Evolutionary conservation across 2,888 invertebrate genomes (phyloP).

Genomic region (Ophraella communa): DNA sequence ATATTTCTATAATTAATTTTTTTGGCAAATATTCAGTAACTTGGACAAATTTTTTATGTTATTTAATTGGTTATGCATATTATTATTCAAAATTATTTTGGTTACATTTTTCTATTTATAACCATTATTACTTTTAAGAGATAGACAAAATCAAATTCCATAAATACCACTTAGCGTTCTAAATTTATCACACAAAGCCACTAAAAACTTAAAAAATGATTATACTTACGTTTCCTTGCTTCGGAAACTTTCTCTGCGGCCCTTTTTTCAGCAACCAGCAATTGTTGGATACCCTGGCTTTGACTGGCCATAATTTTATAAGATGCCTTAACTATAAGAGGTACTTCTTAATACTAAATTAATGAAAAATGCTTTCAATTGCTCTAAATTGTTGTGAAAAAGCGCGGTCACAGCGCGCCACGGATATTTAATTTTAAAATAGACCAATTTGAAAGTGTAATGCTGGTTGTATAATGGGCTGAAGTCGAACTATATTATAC

Average conservation of each 20-base stretch:
- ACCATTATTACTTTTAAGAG: not conserved
- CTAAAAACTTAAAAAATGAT: not conserved
- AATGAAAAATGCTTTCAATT: constrained; percentile 28
- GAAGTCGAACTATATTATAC: not conserved
- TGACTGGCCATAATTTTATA: constrained; percentile 20
- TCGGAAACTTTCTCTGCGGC: constrained; percentile 60
- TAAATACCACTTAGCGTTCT: constrained; percentile 13
- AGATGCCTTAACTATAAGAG: not conserved
- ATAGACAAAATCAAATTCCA: not conserved
- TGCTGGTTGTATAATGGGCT: constrained; percentile 3
- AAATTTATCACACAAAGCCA: constrained; percentile 14
- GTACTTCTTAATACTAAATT: constrained; percentile 20
- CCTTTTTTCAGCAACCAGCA: constrained; percentile 58
- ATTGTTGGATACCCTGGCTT: constrained; percentile 58
- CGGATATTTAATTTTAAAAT: constrained; percentile 27
- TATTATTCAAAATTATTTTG: not conserved
- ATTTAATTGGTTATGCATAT: not conserved
- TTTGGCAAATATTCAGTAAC: constrained; percentile 9
- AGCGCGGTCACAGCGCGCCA: constrained; percentile 15
- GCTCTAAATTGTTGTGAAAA: constrained; percentile 27
- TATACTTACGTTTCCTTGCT: constrained; percentile 59
- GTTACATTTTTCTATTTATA: not conserved
- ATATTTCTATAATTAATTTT: constrained; percentile 9
- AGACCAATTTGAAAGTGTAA: constrained; percentile 11
- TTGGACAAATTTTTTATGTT: not conserved